A percentile compares a stretch with the other conserved stretches of the same genome.
These are phyloP conservation scores for Ranitomeya variabilis DNA, from an alignment of 2,113 vertebrate genomes.

Conservation along the genomic window DNA sequence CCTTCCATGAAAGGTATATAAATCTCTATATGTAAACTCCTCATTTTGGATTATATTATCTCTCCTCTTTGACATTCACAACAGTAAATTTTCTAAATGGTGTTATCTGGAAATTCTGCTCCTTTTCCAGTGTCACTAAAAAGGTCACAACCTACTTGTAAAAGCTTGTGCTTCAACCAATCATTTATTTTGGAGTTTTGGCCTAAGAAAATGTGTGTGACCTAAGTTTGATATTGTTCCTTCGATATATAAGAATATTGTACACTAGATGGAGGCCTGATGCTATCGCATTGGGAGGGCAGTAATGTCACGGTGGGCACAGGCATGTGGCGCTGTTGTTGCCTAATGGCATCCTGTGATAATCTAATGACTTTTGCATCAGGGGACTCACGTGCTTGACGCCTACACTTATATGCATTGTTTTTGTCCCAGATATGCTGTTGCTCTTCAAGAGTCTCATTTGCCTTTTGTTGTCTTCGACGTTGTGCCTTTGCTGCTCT, in stretches of 20 bases:
- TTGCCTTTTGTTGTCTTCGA: no score
- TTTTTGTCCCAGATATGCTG: no score
- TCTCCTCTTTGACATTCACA: conserved; percentile 39
- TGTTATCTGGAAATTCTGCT: conserved; percentile 37
- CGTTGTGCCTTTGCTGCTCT: no score
- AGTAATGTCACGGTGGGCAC: no score
- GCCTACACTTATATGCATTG: no score
- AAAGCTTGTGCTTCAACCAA: background rate
- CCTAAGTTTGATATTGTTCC: background rate
- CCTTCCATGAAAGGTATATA: conserved; percentile 51
- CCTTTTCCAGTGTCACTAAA: conserved; percentile 24
- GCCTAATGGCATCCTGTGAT: no score
- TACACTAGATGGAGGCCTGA: no score
- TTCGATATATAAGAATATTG: background rate
- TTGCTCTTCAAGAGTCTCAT: no score
- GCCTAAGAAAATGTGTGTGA: background rate
- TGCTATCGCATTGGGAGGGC: no score
- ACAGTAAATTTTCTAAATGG: conserved; percentile 48
- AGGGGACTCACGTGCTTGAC: no score
- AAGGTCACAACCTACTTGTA: conserved; percentile 19
- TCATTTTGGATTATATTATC: conserved; percentile 54
- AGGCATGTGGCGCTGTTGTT: no score
- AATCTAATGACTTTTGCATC: no score
- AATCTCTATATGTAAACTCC: conserved; percentile 51
- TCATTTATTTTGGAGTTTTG: conserved; percentile 20